Evolutionary conservation across 1,140 invertebrate species (phyloP).

Genomic region (Glossosoma conforme): DNA sequence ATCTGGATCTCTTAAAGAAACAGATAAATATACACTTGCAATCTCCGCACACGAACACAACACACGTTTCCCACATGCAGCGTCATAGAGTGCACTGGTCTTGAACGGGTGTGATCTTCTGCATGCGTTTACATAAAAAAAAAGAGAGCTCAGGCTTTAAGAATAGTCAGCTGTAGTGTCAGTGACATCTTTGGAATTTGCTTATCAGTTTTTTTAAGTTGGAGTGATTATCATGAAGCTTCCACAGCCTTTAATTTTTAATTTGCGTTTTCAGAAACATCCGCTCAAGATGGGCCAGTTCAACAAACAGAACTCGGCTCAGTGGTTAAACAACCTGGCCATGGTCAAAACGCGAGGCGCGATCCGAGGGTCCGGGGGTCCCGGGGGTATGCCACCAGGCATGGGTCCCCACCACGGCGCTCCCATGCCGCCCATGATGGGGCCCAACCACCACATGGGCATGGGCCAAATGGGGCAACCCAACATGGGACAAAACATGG

Average conservation of each 20-base stretch:
- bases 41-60: too few species aligned
- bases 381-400: slow-evolving; percentile 16
- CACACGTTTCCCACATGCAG: too few species aligned
- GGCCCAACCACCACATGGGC: slow-evolving; percentile 36
- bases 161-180: too few species aligned
- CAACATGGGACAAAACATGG: slow-evolving; percentile 49
- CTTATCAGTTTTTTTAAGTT: too few species aligned
- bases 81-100: too few species aligned
- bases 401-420: slow-evolving; percentile 21
- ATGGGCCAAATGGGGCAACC: slow-evolving; percentile 49
- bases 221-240: slow-evolving; percentile 9
- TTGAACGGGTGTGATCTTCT: too few species aligned
- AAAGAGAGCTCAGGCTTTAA: too few species aligned
- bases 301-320: slow-evolving; percentile 73
- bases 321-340: slow-evolving; percentile 74
- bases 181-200: too few species aligned
- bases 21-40: too few species aligned
- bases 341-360: slow-evolving; percentile 68
- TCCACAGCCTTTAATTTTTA: not conserved
- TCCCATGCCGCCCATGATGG: slow-evolving; percentile 36
- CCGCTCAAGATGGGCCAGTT: slow-evolving; percentile 84
- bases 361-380: slow-evolving; percentile 43
- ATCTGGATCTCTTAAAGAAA: too few species aligned
- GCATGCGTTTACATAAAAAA: too few species aligned
- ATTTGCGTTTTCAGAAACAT: slow-evolving; percentile 72